Base-by-base conservation (phyloP, 1,140 invertebrate genomes). In the Drosophila murphyi region DNA sequence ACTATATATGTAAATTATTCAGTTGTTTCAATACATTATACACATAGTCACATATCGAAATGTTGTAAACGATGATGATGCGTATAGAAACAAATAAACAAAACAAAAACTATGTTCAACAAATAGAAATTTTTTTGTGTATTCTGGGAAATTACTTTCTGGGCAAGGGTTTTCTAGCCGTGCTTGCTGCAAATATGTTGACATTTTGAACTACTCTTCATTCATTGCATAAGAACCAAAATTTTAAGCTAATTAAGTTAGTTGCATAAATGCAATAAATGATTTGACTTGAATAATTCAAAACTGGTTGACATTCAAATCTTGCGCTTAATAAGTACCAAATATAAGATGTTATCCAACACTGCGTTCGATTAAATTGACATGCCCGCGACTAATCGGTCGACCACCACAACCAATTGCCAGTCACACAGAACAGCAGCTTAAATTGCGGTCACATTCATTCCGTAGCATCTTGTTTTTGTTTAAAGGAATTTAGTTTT, bases 401-500 rank as follows among this genome's bases (percentile, higher is more conserved):
- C 34, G 8, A 34, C 71, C 63, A 37, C 71, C 71, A 41, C 55
- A 55, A 12, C 7, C 4, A 20, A 41, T 68, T 6, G 64, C 1
- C 3, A 37, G 10, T 55, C 54, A 50, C n/a, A 34, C 52, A 41
- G 41, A 2, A 28, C 12, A 5, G n/a, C 1, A 29, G 3, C n/a
- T 5, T n/a, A 47, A 4, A 12, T 10, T 73, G 34, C 54, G 74
- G 79, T 50, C 79, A 78, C 69, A 62, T 56, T 54, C 1, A 39
- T 8, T 37, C 12, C 12, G 32, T 72, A 51, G 69, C 69, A 64
- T 50, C 63, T 82, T 85, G 61, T 85, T 86, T 56, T 85, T 74
- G 34, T 61, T 83, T 75, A 48, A 50, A 54, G 20, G 10, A 6
- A 78, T 68, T 75, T 76, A 28, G 50, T 29, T 72, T 72, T 72